Base-by-base conservation (phyloP, 2,113 vertebrate species). In the Cyanoramphus novaezelandiae region DNA sequence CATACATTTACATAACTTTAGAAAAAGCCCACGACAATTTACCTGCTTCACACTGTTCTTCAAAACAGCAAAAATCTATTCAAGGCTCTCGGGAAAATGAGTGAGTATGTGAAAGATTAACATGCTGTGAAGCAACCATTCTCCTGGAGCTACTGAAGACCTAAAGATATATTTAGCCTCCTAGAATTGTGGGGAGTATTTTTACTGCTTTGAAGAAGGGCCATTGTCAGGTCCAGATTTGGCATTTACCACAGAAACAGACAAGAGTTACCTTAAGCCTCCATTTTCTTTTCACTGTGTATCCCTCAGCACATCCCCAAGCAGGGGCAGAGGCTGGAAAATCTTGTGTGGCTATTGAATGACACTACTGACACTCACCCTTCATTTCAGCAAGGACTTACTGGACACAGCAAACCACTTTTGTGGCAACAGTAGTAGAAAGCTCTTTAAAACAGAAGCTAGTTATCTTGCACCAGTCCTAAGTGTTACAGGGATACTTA, bases 1-100 rank as follows among this genome's bases (percentile, higher is more conserved):
- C 65, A 79, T 63, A 79, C 52, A 93, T 93, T 92, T 93, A 72
- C 82, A 95, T 82, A 82, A 79, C 46, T 88, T 78, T 35, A 75
- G 63, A 75, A 79, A 86, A 85, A 67, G 15, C 35, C 57, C 33
- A 89, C 5, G 3, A 79, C 65, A 79, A 69, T 72, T 89, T 92
- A 92, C 91, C 92, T 93, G 82, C 71, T 24, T 87, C 84, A 55
- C 28, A 21, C 8, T 77, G 13, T 49, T 91, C 70, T 82, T 77
- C 46, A 82, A 79, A 95, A 72, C n/a, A 67, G 49, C 31, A 64
- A 63, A 83, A 86, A 21, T 13, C 49, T 92, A 13, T 80, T 95
- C 49, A 88, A 80, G 28, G 31, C 27, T 81, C 60, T 63, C 6
- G 3, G 53, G 25, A 86, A 85, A 85, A 74, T 29, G 19, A 92